Percentiles rank a stretch among this genome's conserved stretches.
These are phyloP conservation scores for Rhyacophila brunnea DNA, from an alignment of 1,140 invertebrate species.

Conservation along the genomic window DNA sequence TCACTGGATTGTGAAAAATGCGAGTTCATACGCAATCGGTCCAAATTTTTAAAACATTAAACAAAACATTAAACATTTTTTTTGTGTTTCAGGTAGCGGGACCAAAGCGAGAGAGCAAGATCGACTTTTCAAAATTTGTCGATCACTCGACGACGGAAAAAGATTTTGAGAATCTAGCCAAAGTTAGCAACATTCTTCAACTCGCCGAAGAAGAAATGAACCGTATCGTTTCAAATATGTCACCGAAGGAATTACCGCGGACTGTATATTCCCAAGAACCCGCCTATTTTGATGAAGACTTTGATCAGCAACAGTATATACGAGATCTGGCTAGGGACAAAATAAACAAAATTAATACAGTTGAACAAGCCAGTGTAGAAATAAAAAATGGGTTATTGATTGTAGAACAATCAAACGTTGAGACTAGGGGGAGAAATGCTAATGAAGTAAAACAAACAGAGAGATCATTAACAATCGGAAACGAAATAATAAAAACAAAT, in stretches of 20 bases:
- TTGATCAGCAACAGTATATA: slow-evolving; percentile 51
- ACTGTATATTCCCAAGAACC: slow-evolving; percentile 41
- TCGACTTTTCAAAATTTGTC: slow-evolving; percentile 15
- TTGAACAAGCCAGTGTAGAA: slow-evolving; percentile 7
- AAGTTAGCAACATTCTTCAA: slow-evolving; percentile 48
- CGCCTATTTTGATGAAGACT: slow-evolving; percentile 48
- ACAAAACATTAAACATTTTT: no score
- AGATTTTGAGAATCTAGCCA: slow-evolving; percentile 46
- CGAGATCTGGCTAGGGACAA: slow-evolving; percentile 51
- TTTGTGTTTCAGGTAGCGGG: slow-evolving; percentile 13
- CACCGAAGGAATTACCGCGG: slow-evolving; percentile 40
- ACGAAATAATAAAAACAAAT: slow-evolving; percentile 36
- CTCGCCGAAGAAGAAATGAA: slow-evolving; percentile 50
- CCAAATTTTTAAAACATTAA: no score
- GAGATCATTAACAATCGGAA: no score
- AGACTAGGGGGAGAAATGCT: no score
- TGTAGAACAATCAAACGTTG: no score
- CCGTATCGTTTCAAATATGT: slow-evolving; percentile 44
- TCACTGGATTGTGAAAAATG: no score
- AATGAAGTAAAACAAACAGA: no score
- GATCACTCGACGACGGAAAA: slow-evolving; percentile 29
- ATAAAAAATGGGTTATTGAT: no score
- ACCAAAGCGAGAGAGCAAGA: slow-evolving; percentile 1
- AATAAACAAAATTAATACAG: slow-evolving; percentile 42
- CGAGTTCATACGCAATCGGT: no score